Conservation (phyloP, 2,888 invertebrate species). For the Caenorhabditis japonica region DNA sequence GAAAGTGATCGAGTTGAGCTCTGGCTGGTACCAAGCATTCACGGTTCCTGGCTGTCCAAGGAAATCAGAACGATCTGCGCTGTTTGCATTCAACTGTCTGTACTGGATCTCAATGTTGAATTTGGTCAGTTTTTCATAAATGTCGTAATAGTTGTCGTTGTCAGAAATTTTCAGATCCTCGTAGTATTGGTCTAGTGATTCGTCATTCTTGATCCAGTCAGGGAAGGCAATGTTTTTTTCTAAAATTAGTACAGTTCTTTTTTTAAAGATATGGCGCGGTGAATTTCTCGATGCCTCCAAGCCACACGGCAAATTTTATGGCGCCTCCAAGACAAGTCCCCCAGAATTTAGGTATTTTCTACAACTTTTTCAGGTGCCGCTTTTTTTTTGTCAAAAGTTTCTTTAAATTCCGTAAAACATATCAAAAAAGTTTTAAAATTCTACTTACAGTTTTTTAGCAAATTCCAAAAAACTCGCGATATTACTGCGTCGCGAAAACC, state of each 20-base stretch:
- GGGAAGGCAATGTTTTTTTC: conserved; percentile 68
- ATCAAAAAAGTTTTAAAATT: too few relatives aligned
- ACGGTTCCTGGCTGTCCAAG: conserved; percentile 69
- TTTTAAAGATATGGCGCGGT: too few relatives aligned
- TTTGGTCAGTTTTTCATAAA: conserved; percentile 56
- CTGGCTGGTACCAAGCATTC: conserved; percentile 74
- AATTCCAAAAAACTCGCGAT: too few relatives aligned
- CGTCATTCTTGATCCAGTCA: conserved; percentile 60
- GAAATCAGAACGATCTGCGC: conserved; percentile 68
- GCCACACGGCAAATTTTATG: too few relatives aligned
- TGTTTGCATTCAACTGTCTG: conserved; percentile 48
- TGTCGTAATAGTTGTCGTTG: conserved; percentile 58
- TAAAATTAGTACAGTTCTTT: conserved; percentile 17
- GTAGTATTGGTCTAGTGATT: conserved; percentile 56
- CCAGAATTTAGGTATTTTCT: too few relatives aligned
- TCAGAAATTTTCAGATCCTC: conserved; percentile 37
- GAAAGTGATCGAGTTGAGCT: conserved; percentile 74
- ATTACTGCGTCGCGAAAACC: too few relatives aligned
- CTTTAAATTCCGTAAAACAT: too few relatives aligned
- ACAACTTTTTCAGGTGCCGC: too few relatives aligned
- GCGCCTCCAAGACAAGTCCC: too few relatives aligned
- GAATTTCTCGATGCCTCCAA: too few relatives aligned
- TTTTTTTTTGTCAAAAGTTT: too few relatives aligned
- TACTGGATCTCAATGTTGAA: conserved; percentile 62
- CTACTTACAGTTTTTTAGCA: too few relatives aligned